phyloP scores from a whole-genome alignment of 2,113 vertebrate genomes.

The Ammospiza nelsoni region DNA sequence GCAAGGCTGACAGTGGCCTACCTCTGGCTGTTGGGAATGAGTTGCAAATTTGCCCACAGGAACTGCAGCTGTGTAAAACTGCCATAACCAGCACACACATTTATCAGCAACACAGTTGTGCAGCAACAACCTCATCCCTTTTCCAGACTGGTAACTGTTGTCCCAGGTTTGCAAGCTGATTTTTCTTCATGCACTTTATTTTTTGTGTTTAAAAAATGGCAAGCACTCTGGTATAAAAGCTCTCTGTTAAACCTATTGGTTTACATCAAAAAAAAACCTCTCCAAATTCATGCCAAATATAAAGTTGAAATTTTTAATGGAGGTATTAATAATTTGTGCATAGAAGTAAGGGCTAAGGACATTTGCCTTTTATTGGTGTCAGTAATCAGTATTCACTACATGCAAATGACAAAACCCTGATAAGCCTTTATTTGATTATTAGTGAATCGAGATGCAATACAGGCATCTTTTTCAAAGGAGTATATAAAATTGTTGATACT shows the following conservation, averaged over 20 bases:
- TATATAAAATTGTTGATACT: conserved; percentile 27
- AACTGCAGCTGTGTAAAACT: not conserved
- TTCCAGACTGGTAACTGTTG: not conserved
- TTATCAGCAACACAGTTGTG: fast-evolving
- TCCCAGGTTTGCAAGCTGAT: not conserved
- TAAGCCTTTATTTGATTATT: conserved; percentile 20
- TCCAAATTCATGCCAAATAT: not conserved
- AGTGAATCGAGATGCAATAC: not conserved
- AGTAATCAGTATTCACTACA: not conserved
- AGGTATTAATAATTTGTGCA: not conserved
- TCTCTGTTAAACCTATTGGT: not conserved
- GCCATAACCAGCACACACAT: not conserved
- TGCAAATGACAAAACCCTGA: not conserved
- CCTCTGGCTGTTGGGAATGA: not conserved
- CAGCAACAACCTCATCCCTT: not conserved
- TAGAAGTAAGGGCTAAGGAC: not conserved
- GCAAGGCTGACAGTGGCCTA: not conserved
- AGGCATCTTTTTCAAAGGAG: not conserved
- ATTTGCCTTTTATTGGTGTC: not conserved
- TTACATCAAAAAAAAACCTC: not conserved
- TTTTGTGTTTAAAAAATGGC: not conserved
- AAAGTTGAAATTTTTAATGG: not conserved
- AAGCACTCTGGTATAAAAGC: not conserved
- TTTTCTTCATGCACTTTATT: not conserved
- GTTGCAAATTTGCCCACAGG: not conserved